These are phyloP conservation scores for Parascotia fuliginaria DNA, from an alignment of 2,888 invertebrate genomes.

Conservation along the genomic window DNA sequence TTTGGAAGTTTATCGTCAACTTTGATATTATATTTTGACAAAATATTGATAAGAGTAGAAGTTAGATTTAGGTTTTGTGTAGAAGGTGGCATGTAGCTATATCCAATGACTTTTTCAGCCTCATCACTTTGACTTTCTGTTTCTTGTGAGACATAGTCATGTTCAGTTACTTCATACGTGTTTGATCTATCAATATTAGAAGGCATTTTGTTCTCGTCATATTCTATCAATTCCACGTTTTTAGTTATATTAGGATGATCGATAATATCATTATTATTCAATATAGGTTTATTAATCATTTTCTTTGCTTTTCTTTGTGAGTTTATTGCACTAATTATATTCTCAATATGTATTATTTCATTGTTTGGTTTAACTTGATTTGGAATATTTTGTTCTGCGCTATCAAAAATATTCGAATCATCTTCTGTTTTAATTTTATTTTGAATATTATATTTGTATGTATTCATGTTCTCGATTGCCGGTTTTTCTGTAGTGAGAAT, in stretches of 20 bases:
- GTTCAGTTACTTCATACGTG: slow-evolving; percentile 58
- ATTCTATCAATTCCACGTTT: not conserved
- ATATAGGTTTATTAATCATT: slow-evolving; percentile 1
- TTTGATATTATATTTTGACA: slow-evolving; percentile 69
- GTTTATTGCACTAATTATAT: not conserved
- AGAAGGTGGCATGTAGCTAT: slow-evolving; percentile 34
- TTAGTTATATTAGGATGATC: not conserved
- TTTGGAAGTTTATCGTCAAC: slow-evolving; percentile 60
- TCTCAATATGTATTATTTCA: not conserved
- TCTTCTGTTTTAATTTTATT: not conserved
- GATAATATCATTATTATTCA: not conserved
- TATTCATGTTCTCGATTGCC: not conserved
- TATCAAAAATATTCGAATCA: not conserved
- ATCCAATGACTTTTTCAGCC: slow-evolving; percentile 20
- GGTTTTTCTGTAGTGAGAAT: slow-evolving; percentile 1
- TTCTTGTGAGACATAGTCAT: slow-evolving; percentile 16
- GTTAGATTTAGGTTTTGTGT: slow-evolving; percentile 39
- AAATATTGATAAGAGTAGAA: slow-evolving; percentile 49
- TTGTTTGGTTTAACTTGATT: not conserved
- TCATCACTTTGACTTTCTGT: slow-evolving; percentile 16
- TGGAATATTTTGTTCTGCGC: not conserved
- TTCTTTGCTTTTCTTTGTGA: slow-evolving; percentile 24
- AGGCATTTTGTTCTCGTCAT: not conserved
- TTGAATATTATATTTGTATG: not conserved
- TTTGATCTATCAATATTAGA: slow-evolving; percentile 5